Evolutionary conservation across 2,797 vertebrate species (phyloP), one percentile per base, ranked within the genome.

Genomic region (Malacoctenus gilli): DNA sequence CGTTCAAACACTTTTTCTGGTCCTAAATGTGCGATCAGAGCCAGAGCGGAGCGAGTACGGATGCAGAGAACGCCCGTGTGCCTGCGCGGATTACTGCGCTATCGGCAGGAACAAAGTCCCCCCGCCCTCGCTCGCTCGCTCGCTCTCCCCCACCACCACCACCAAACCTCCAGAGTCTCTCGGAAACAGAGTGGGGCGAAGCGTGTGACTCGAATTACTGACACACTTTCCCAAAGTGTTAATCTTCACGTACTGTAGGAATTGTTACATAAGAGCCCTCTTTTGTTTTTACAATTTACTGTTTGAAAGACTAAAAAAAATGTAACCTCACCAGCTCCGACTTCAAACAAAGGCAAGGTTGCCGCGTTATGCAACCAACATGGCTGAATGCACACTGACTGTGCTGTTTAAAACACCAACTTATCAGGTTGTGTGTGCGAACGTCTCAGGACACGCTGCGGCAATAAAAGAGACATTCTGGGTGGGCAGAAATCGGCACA

Each of bases 181-280:
- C 59, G 65, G 77, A 78, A 68, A 61, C 51, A 43, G 67, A 82
- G 58, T 6, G 36, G 35, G 60, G 48, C 59, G 72, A 68, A 68
- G 74, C 67, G 65, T 79, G 80, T 76, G 83, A 89, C 79, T 71
- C 36, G 72, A 88, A 85, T 83, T 80, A 86, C 80, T 77, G 82
- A 82, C 85, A 86, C 84, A 77, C 71, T 83, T 86, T 85, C 19
- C 28, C 43, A 57, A 60, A 65, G 54, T 52, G 80, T 59, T 83
- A 83, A 88, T 85, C 82, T 81, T 67, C 18, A 25, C 46, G 77
- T 74, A 72, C 46, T 53, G 80, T 48, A 55, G 68, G 67, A 81
- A 61, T 51, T 68, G 72, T 81, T 75, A 66, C 47, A 12, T 18
- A 79, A 77, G 20, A 32, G 32, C 18, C 0, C 36, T 28, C n/a